Conservation (phyloP, 2,797 vertebrate species). For the Halcyon leucocephala region DNA sequence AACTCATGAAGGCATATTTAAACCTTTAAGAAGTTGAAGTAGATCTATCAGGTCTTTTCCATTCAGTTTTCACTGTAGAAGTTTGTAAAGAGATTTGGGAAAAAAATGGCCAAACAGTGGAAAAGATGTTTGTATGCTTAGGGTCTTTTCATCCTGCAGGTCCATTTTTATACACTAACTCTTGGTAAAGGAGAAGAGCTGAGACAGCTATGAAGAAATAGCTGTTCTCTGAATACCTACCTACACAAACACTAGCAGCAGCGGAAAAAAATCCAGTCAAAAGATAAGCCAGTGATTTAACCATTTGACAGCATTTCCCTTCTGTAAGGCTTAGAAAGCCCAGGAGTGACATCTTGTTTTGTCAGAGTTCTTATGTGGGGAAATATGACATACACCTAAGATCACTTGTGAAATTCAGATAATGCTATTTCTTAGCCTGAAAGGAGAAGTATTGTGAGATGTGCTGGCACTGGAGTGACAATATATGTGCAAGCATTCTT, state of each 20-base stretch:
- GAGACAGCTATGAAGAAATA: not conserved
- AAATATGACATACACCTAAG: not conserved
- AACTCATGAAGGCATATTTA: not conserved
- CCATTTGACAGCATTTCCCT: not conserved
- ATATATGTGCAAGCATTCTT: not conserved
- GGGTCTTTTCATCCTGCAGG: not conserved
- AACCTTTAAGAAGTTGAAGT: not conserved
- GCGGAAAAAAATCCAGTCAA: not conserved
- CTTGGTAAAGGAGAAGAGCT: not conserved
- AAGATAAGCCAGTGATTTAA: not conserved
- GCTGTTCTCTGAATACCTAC: not conserved
- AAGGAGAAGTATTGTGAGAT: not conserved
- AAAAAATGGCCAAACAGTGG: not conserved
- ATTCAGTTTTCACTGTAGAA: not conserved
- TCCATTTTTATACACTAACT: not conserved
- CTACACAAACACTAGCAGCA: not conserved
- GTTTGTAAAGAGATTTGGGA: not conserved
- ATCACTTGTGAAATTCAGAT: not conserved
- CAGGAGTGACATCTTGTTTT: not conserved
- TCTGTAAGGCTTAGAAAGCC: not conserved
- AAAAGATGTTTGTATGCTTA: not conserved
- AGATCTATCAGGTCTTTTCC: not conserved
- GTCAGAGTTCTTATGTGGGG: not conserved
- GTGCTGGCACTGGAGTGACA: not conserved
- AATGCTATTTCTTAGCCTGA: not conserved